These are phyloP conservation scores for Epizoanthus ramosus DNA, from an alignment of 92 coral and sea anemone genomes.

Conservation along the genomic window DNA sequence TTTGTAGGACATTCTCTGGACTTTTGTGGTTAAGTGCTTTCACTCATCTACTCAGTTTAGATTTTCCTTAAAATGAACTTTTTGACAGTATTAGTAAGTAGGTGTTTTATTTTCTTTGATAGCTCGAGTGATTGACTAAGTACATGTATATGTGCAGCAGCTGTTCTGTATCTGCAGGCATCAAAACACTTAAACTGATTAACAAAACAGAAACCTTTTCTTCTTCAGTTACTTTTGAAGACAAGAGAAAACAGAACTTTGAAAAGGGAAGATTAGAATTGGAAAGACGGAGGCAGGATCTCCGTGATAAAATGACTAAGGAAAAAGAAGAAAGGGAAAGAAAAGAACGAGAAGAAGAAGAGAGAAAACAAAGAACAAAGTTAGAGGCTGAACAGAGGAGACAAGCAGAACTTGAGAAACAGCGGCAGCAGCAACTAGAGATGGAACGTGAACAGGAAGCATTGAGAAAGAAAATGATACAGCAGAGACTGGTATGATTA, in stretches of 20 bases:
- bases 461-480: slow-evolving; percentile 94
- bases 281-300: slow-evolving; percentile 91
- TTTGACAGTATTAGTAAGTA: no score
- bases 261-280: slow-evolving; percentile 96
- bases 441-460: slow-evolving; percentile 99
- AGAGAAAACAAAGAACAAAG: slow-evolving; percentile 90
- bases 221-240: slow-evolving; percentile 91
- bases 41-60: no score
- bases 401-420: slow-evolving; percentile 97
- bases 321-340: slow-evolving; percentile 89
- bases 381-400: slow-evolving; percentile 96
- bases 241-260: slow-evolving; percentile 93
- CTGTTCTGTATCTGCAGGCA: no score
- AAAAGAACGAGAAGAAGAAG: slow-evolving; percentile 86
- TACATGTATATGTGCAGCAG: no score
- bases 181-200: no score
- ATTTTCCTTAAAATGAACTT: no score
- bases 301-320: slow-evolving; percentile 81
- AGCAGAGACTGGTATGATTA: slow-evolving; percentile 83
- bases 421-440: slow-evolving; percentile 92
- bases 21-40: no score
- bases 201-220: not conserved
- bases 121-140: no score
- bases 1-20: no score
- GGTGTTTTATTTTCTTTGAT: no score